phyloP scores from a whole-genome alignment of 1,140 invertebrate species.

The Drosophila littoralis region DNA sequence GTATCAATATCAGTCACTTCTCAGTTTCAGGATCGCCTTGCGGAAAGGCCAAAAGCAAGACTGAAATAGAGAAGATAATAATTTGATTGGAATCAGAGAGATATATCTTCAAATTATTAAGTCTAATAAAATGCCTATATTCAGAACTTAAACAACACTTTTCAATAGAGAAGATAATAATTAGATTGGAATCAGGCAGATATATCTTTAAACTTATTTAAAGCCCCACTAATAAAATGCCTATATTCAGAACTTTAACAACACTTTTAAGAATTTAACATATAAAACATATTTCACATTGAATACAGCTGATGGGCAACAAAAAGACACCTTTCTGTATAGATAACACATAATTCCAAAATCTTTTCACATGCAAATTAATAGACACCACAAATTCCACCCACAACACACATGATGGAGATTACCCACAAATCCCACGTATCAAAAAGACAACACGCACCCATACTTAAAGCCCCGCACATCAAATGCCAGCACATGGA shows the following conservation, averaged over 20 bases:
- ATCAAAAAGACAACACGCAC: conserved; percentile 36
- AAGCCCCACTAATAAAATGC: no score
- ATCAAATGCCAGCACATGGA: not conserved
- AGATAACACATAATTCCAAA: conserved; percentile 1
- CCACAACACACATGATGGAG: conserved; percentile 38
- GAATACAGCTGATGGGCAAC: not conserved
- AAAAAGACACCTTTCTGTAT: conserved; percentile 5
- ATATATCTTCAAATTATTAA: no score
- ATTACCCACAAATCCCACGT: conserved; percentile 50
- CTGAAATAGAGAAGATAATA: no score
- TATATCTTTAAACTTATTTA: no score
- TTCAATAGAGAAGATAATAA: no score
- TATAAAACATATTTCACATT: not conserved
- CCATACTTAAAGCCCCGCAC: conserved; percentile 18
- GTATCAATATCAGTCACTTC: no score
- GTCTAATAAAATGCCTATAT: no score
- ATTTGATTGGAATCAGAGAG: no score
- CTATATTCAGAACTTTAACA: not conserved
- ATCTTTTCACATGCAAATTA: conserved; percentile 21
- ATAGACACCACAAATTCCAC: conserved; percentile 25
- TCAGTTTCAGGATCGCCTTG: no score
- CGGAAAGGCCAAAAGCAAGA: no score
- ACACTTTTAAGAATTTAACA: not conserved
- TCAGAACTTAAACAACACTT: not conserved
- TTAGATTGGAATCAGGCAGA: no score